Evolutionary conservation across 2,113 vertebrate species (phyloP).

Genomic region (Vidua chalybeata): DNA sequence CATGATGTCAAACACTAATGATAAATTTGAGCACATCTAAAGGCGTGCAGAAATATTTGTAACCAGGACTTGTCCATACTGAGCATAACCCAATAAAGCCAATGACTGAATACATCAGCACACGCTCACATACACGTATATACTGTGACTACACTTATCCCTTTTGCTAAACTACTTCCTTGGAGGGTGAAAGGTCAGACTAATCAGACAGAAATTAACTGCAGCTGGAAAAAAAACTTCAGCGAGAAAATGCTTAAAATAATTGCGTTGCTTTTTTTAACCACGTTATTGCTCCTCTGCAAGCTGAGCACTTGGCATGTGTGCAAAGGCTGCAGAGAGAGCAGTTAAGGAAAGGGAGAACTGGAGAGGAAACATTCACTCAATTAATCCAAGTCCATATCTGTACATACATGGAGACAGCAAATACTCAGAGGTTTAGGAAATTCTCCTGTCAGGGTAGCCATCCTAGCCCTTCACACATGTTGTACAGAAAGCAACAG

Average conservation of each 20-base stretch:
- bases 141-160: slow-evolving; percentile 52
- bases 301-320: background rate
- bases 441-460: background rate
- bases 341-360: background rate
- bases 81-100: slow-evolving; percentile 37
- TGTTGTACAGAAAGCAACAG: background rate
- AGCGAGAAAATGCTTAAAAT: slow-evolving; percentile 51
- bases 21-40: slow-evolving; percentile 15
- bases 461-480: background rate
- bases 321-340: background rate
- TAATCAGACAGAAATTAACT: slow-evolving; percentile 77
- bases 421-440: background rate
- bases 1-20: background rate
- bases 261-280: slow-evolving; percentile 41
- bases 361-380: background rate
- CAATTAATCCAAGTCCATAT: background rate
- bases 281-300: slow-evolving; percentile 18
- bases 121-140: background rate
- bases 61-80: slow-evolving; percentile 28
- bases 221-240: slow-evolving; percentile 67
- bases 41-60: slow-evolving; percentile 34
- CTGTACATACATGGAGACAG: background rate
- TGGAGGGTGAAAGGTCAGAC: slow-evolving; percentile 69
- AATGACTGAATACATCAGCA: background rate
- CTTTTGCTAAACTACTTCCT: slow-evolving; percentile 73